Evolutionary conservation across 2,113 vertebrate species (phyloP).

Genomic region (Clarias batrachus): DNA sequence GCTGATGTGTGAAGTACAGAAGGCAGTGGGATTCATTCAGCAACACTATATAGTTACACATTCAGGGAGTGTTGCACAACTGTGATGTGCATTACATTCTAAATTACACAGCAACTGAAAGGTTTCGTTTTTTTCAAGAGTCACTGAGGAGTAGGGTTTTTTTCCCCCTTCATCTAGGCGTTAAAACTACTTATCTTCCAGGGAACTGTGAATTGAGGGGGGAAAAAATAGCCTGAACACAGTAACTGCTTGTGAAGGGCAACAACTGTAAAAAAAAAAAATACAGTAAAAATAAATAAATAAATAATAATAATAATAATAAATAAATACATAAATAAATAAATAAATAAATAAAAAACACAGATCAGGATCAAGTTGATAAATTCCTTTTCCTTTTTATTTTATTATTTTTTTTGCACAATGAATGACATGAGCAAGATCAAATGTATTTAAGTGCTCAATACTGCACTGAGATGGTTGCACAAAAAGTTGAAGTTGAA

Average conservation of each 20-base stretch:
- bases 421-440: conserved; percentile 99
- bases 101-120: neutral
- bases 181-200: neutral
- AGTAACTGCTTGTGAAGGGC: neutral
- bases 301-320: too few species aligned
- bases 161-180: neutral
- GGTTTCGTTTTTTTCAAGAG: neutral
- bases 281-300: too few species aligned
- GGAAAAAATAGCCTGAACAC: neutral
- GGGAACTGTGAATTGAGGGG: neutral
- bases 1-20: neutral
- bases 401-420: conserved; percentile 98
- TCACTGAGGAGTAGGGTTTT: neutral
- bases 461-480: conserved; percentile 94
- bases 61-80: neutral
- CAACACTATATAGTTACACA: neutral
- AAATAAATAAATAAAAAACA: conserved; percentile 17
- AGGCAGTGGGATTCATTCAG: neutral
- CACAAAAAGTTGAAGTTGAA: conserved; percentile 93
- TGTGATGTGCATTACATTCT: neutral
- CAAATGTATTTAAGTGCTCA: conserved; percentile 97
- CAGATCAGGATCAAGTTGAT: conserved; percentile 69
- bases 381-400: conserved; percentile 73
- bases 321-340: too few species aligned
- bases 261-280: neutral